Evolutionary conservation across 2,888 invertebrate genomes (phyloP).

Genomic region (Smittia sp.): DNA sequence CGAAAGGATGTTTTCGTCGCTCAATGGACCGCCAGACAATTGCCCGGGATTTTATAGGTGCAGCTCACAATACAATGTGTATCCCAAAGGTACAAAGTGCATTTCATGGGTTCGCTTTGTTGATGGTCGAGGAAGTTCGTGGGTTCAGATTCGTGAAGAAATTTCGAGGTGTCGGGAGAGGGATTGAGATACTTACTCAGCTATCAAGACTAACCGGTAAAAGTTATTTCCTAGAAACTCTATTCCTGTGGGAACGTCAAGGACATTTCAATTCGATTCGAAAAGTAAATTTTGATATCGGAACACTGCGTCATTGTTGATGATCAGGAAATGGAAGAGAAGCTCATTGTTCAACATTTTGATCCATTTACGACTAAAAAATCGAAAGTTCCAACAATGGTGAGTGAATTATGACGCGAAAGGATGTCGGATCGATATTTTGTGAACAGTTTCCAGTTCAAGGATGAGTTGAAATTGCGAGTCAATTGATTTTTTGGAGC

Average conservation of each 20-base stretch:
- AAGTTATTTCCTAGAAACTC: background rate
- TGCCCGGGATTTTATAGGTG: background rate
- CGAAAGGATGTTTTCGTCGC: slow-evolving; percentile 23
- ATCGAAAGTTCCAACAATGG: slow-evolving; percentile 10
- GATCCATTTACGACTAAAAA: background rate
- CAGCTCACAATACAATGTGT: slow-evolving; percentile 15
- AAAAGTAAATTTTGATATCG: background rate
- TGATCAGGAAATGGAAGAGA: background rate
- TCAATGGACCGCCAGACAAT: background rate
- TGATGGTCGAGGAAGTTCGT: slow-evolving; percentile 25
- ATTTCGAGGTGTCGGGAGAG: background rate
- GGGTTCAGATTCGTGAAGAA: background rate
- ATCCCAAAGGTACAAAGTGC: slow-evolving; percentile 35
- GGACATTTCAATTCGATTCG: slow-evolving; percentile 16
- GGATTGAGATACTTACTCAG: background rate
- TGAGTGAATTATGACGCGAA: background rate
- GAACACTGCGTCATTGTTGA: slow-evolving; percentile 16
- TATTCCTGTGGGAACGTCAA: slow-evolving; percentile 36
- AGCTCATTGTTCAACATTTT: background rate
- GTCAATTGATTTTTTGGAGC: slow-evolving; percentile 38
- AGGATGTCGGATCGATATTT: slow-evolving; percentile 7
- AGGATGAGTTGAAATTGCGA: slow-evolving; percentile 22
- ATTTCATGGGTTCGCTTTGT: slow-evolving; percentile 8
- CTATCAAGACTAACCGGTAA: background rate
- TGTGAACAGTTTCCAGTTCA: slow-evolving; percentile 15